A percentile compares a stretch with the other conserved stretches of the same genome.
Conservation (phyloP, 92 coral and sea anemone genomes). For the Blastomussa wellsi region DNA sequence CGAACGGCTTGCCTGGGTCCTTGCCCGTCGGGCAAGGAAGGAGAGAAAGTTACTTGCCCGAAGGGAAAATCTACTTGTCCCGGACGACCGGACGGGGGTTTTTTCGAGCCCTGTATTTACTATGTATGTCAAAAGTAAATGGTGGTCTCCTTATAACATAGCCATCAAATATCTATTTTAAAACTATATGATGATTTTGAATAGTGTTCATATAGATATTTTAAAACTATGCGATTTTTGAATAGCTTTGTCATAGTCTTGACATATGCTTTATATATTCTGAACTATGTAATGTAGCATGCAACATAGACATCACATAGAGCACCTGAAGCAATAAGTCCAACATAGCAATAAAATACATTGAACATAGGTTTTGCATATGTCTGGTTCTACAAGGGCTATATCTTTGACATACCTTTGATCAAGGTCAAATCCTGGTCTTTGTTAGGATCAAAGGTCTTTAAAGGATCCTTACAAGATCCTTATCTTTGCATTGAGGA, state of each 20-base stretch:
- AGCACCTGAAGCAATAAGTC: conserved; percentile 15
- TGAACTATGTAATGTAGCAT: conserved; percentile 28
- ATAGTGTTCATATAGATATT: conserved; percentile 7
- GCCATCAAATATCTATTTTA: neutral
- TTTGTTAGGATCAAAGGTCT: too few species aligned
- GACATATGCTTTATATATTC: conserved; percentile 14
- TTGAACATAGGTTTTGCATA: conserved; percentile 3
- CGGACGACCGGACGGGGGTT: too few species aligned
- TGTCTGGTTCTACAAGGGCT: conserved; percentile 26
- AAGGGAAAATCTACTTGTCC: too few species aligned
- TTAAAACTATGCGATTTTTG: conserved; percentile 13
- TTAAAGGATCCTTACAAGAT: too few species aligned
- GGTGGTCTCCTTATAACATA: neutral
- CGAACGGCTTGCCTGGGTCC: too few species aligned
- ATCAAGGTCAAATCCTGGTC: too few species aligned
- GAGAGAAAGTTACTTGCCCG: too few species aligned
- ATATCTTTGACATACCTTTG: too few species aligned
- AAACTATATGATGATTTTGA: neutral
- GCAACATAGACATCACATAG: conserved; percentile 6
- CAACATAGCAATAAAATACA: conserved; percentile 16
- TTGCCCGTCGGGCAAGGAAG: too few species aligned
- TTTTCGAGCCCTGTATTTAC: too few species aligned
- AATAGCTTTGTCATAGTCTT: conserved; percentile 25
- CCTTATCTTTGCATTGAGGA: too few species aligned
- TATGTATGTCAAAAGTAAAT: conserved; percentile 6